Conservation (phyloP, 1,140 invertebrate species). For the Himalopsyche phryganea region DNA sequence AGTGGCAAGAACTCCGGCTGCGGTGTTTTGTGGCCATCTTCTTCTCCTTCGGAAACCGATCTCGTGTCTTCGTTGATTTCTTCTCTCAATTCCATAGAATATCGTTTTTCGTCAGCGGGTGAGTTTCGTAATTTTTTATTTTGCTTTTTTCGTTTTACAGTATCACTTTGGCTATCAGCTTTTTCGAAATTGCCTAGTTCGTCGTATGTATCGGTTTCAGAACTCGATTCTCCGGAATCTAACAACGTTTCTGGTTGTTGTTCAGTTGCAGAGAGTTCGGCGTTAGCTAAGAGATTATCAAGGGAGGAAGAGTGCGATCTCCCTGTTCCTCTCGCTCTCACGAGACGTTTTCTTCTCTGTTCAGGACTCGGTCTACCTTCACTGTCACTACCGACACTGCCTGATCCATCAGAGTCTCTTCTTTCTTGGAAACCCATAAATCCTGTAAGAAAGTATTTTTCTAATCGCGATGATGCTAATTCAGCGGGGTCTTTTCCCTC, state of each 20-base stretch:
- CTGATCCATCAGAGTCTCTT: constrained; percentile 77
- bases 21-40: constrained; percentile 60
- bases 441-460: constrained; percentile 86
- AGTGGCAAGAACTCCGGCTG: constrained; percentile 57
- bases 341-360: constrained; percentile 73
- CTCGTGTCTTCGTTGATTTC: constrained; percentile 57
- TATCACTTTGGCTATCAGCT: constrained; percentile 72
- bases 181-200: constrained; percentile 64
- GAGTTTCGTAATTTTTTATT: constrained; percentile 59
- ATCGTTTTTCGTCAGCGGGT: constrained; percentile 53
- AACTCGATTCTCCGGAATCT: constrained; percentile 67
- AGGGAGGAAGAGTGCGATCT: constrained; percentile 75
- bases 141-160: constrained; percentile 79
- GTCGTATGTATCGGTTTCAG: constrained; percentile 74
- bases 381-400: constrained; percentile 79
- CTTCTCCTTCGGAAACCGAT: constrained; percentile 59
- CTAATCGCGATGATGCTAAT: constrained; percentile 76
- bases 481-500: constrained; percentile 61
- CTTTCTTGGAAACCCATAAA: constrained; percentile 76
- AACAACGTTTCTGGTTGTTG: constrained; percentile 46
- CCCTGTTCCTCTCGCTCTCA: constrained; percentile 73
- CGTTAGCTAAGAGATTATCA: constrained; percentile 65
- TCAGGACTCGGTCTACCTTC: constrained; percentile 83
- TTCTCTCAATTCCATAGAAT: constrained; percentile 46
- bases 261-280: constrained; percentile 51